Evolutionary conservation across 1,140 invertebrate genomes (phyloP), one percentile per base, ranked within the genome.

Genomic region (Drosophila micromelanica): DNA sequence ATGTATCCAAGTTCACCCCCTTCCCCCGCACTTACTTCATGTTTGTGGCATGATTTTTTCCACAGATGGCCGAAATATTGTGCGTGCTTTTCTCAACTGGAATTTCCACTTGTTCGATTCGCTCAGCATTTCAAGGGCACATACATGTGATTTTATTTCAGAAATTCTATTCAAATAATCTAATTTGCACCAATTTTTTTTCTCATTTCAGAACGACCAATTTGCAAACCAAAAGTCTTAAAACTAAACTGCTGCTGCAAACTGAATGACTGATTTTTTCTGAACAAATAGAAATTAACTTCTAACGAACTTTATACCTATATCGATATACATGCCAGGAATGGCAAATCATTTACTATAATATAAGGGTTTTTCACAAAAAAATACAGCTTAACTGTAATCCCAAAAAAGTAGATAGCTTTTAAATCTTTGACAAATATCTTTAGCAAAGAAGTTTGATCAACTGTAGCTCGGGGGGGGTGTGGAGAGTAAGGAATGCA

Each of bases 401-500:
- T 2, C 12, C n/a, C 12, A 42, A 54, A 9, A 23, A 17, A 56
- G 32, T 46, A 77, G 59, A 15, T 64, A 54, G 45, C 37, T 37
- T n/a, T 42, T 17, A 38, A 7, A 54, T 43, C 63, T 9, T 42
- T 52, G 43, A 57, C 32, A 17, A 8, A 17, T 13, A 38, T 35
- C 8, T 35, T 35, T 35, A 35, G 32, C 32, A 57, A 23, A 30
- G 7, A 52, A 61, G 40, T 20, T 45, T 40, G 9, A 23, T 48
- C 9, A n/a, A n/a, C 2, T 45, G 38, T 8, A 30, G 20, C n/a
- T 60, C n/a, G 60, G 84, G 92, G 60, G 84, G 92, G 84, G 30
- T 12, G 1, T 46, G 45, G 20, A 13, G 62, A 40, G 48, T 48
- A 90, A 92, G 93, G 93, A 92, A 97, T 97, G 96, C 96, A 97